A percentile compares a stretch with the other conserved stretches of the same genome.
phyloP scores from a whole-genome alignment of 2,113 vertebrate species.

The Synodontis membranacea region DNA sequence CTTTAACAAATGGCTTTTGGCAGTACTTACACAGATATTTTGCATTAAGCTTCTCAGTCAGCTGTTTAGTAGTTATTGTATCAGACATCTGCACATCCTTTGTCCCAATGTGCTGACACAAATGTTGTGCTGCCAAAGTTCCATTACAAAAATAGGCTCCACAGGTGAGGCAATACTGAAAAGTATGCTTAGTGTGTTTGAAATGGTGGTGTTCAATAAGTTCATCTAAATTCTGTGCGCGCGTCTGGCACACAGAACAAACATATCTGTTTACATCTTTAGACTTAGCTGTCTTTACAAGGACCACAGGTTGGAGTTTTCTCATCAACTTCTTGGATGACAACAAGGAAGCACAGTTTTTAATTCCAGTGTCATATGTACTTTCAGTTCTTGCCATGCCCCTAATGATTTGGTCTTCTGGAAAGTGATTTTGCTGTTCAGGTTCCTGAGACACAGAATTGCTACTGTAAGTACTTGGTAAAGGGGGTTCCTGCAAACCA shows the following conservation, averaged over 20 bases:
- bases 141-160: conserved; percentile 57
- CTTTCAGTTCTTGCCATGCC: background rate
- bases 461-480: conserved; percentile 47
- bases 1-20: conserved; percentile 54
- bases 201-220: conserved; percentile 70
- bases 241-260: conserved; percentile 65
- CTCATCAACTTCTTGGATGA: conserved; percentile 57
- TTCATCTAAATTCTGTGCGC: conserved; percentile 52
- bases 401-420: background rate
- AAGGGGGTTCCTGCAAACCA: conserved; percentile 33
- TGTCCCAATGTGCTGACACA: conserved; percentile 49
- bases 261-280: conserved; percentile 44
- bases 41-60: background rate
- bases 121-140: conserved; percentile 53
- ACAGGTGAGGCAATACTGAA: conserved; percentile 65
- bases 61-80: conserved; percentile 5
- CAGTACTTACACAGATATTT: conserved; percentile 61
- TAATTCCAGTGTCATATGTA: background rate
- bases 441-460: conserved; percentile 45
- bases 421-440: conserved; percentile 22
- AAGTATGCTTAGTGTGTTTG: conserved; percentile 55
- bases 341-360: conserved; percentile 43
- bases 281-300: conserved; percentile 59
- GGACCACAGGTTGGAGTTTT: conserved; percentile 69
- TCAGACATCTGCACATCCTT: background rate